Evolutionary conservation across 1,140 invertebrate species (phyloP).

Genomic region (Drosophila kurseongensis): DNA sequence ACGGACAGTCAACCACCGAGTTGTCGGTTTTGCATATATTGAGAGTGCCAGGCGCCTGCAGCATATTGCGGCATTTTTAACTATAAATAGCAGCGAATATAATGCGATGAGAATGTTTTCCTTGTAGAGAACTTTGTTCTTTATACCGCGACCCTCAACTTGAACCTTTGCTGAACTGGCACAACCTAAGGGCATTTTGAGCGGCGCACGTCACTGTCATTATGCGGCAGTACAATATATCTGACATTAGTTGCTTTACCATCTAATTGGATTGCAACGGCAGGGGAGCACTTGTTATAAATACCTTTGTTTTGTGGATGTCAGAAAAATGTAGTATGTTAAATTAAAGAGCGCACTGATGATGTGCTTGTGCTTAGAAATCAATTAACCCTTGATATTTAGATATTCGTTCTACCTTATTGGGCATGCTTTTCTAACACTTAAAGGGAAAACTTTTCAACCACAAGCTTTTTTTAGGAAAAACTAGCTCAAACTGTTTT

Average conservation of each 20-base stretch:
- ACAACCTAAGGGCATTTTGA: slow-evolving; percentile 33
- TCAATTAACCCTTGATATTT: background rate
- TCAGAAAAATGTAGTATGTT: background rate
- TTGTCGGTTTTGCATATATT: slow-evolving; percentile 19
- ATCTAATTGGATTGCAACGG: slow-evolving; percentile 55
- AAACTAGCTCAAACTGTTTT: no score
- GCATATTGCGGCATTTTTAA: slow-evolving; percentile 42
- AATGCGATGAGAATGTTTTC: slow-evolving; percentile 22
- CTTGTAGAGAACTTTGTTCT: slow-evolving; percentile 26
- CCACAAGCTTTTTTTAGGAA: no score
- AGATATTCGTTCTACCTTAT: background rate
- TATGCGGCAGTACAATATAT: slow-evolving; percentile 36
- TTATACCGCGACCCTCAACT: slow-evolving; percentile 61
- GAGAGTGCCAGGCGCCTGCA: slow-evolving; percentile 32
- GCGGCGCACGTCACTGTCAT: slow-evolving; percentile 37
- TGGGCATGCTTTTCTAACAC: no score
- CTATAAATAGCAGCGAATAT: slow-evolving; percentile 43
- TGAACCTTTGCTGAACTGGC: slow-evolving; percentile 53
- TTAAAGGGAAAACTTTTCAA: no score
- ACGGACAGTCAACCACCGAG: slow-evolving; percentile 3
- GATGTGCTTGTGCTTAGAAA: background rate
- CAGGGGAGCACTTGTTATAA: slow-evolving; percentile 14
- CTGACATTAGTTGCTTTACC: slow-evolving; percentile 49
- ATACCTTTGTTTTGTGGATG: slow-evolving; percentile 3
- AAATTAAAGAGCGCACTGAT: background rate